phyloP scores from a whole-genome alignment of 2,797 vertebrate species.

The Rhabdomys pumilio region DNA sequence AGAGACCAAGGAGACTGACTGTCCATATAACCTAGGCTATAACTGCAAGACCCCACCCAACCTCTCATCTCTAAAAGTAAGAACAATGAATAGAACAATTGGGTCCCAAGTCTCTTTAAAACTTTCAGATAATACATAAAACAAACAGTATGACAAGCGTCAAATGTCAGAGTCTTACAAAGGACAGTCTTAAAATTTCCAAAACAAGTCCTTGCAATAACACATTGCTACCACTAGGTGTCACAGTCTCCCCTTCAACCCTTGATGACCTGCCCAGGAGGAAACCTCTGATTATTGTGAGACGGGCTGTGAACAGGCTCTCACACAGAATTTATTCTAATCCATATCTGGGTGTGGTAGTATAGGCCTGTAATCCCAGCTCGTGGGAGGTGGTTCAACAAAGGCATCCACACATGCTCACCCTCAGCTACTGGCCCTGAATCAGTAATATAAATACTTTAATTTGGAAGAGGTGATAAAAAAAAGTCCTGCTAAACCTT shows the following conservation, averaged over 20 bases:
- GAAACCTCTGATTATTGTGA: background rate
- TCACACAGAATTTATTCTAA: slow-evolving; percentile 43
- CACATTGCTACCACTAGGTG: too few species aligned
- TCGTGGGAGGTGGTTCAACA: background rate
- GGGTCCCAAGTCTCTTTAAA: background rate
- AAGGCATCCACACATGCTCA: background rate
- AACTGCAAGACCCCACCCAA: background rate
- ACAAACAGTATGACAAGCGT: background rate
- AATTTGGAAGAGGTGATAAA: background rate
- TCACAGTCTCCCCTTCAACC: background rate
- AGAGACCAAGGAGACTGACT: background rate
- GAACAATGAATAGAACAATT: background rate
- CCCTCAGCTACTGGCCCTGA: background rate
- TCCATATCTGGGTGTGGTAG: background rate
- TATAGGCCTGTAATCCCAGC: background rate
- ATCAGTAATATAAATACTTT: background rate
- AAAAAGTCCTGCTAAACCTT: background rate
- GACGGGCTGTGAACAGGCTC: slow-evolving; percentile 34
- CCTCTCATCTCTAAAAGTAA: background rate
- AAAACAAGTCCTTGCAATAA: slow-evolving; percentile 69
- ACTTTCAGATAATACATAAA: background rate
- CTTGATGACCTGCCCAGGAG: background rate
- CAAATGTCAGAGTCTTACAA: background rate
- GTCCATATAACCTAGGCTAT: background rate
- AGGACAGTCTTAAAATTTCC: background rate